Evolutionary conservation across 2,797 vertebrate species (phyloP), one percentile per base, ranked within the genome.

Genomic region (Eulemur rubriventer): DNA sequence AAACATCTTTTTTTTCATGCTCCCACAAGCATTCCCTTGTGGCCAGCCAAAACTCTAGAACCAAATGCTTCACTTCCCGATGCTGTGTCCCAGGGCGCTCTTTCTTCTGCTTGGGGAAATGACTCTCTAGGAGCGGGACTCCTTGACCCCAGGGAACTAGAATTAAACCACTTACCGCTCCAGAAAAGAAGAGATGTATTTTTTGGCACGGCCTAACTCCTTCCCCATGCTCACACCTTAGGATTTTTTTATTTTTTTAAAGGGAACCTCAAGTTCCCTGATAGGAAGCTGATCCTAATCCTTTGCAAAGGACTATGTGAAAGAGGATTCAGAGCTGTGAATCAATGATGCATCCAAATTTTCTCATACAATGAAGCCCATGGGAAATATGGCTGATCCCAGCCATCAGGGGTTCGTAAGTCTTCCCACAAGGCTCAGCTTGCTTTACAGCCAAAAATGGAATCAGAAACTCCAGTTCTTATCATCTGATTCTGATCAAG

Each of bases 401-500:
- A 61, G 48, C 55, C 92, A 41, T 3, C 1, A 35, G 81, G 72
- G 48, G 46, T 52, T 70, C 50, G 33, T 2, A 20, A 89, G 22
- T 16, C 82, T 85, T 89, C 65, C 79, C 84, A 89, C 26, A 75
- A 94, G 88, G 33, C 50, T 43, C 59, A 55, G 33, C 10, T 85
- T 85, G 85, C 57, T 89, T 91, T 46, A 61, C 43, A 61, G 65
- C 65, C 92, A 80, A 92, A 94, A 55, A 78, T 89, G 79, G 75
- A 94, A 83, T 93, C 46, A 89, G 35, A 91, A 91, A 93, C 46
- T 93, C 75, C 18, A 48, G 1, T 35, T 48, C 78, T 1, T 72
- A 46, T 90, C 85, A 84, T 93, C 93, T 96, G 94, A 96, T 89
- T 89, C 46, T 79, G 63, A 95, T 97, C 85, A 94, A 76, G 65